Conservation (phyloP, 2,888 invertebrate species). For the Crematogaster levior region DNA sequence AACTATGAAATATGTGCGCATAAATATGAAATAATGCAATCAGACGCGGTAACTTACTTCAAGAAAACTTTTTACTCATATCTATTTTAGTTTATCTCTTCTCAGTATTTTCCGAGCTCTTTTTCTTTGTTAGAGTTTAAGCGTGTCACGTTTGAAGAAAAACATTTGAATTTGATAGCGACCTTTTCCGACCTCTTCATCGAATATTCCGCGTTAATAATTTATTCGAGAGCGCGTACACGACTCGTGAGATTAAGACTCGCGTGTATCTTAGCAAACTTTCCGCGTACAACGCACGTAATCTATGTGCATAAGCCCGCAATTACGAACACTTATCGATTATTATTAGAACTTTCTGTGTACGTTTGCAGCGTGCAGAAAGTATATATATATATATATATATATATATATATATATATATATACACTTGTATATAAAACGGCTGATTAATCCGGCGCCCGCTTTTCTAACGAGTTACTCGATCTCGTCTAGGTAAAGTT, state of each 20-base stretch:
- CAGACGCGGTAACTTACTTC: background rate
- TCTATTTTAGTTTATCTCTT: background rate
- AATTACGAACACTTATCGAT: constrained; percentile 67
- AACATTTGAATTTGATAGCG: background rate
- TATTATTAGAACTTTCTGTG: constrained; percentile 60
- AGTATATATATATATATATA: no score
- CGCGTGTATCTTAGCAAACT: constrained; percentile 67
- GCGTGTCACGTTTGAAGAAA: background rate
- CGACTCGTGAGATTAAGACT: constrained; percentile 56
- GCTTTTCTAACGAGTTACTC: constrained; percentile 62
- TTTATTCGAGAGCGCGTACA: background rate
- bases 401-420: no score
- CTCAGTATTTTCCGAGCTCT: background rate
- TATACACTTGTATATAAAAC: constrained; percentile 67
- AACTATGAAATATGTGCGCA: background rate
- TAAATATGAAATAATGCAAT: background rate
- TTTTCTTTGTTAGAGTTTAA: background rate
- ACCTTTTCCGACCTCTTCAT: background rate
- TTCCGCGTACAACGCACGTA: constrained; percentile 39
- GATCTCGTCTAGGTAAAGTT: constrained; percentile 59
- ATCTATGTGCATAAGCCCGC: constrained; percentile 34
- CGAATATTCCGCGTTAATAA: constrained; percentile 10
- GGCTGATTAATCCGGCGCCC: constrained; percentile 64
- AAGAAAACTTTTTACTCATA: background rate
- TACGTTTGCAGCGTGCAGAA: constrained; percentile 45